Evolutionary conservation across 2,113 vertebrate genomes (phyloP), one percentile per base, ranked within the genome.

Genomic region (Theropithecus gelada): DNA sequence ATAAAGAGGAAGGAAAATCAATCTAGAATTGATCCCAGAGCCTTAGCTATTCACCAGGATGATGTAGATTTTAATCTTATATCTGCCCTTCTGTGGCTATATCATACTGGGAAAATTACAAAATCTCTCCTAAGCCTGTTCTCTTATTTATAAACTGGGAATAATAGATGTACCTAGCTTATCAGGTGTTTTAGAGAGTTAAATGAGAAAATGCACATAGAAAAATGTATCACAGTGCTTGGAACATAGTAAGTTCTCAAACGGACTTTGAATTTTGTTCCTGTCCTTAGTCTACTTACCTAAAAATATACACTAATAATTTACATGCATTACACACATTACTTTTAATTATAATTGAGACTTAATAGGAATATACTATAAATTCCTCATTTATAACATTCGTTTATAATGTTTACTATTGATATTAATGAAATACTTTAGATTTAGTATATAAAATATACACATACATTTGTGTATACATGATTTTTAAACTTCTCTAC

Each of bases 241-340:
- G 55, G 17, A 27, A 88, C 23, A 40, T 40, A 61, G 1, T 57
- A 87, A 66, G 25, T 55, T 93, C 64, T 91, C 45, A 88, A 72
- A 75, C 10, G 88, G 48, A 81, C 32, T 90, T 89, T 93, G 50
- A 96, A 81, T 80, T 68, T 30, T 82, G 45, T 40, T 82, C 8
- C 35, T 43, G 27, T 59, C 92, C 45, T 92, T 88, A 92, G 13
- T 7, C 35, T 48, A 81, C 5, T 92, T 64, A 80, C 57, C 38
- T 84, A 61, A 91, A 95, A 97, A 81, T 79, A 75, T 78, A 70
- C 90, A 90, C 23, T 92, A 72, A 78, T 80, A 79, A 90, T 75
- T 92, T 86, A 32, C n/a, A 66, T 81, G 14, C 61, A 82, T 43
- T 83, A 52, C 32, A 18, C 14, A 52, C 50, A 27, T 80, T 81